Evolutionary conservation across 1,140 invertebrate species (phyloP).

Genomic region (Tyrophagus putrescentiae): DNA sequence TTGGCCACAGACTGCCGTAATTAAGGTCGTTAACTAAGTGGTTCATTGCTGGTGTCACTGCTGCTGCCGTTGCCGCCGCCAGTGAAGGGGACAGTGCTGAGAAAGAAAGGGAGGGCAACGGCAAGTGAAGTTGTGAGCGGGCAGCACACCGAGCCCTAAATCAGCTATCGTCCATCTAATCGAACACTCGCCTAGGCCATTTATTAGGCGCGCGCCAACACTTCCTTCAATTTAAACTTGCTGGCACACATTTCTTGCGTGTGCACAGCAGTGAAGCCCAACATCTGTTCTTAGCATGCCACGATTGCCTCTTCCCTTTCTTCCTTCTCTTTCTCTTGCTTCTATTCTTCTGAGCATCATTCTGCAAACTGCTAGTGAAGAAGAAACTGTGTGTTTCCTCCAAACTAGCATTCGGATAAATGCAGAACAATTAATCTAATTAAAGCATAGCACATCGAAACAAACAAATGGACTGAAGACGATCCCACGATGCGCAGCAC

Average conservation of each 20-base stretch:
- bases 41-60: slow-evolving; percentile 15
- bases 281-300: slow-evolving; percentile 1
- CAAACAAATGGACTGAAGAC: neutral
- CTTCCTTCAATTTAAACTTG: slow-evolving; percentile 7
- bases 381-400: no score
- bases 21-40: slow-evolving; percentile 13
- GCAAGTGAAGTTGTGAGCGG: no score
- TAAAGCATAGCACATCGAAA: neutral
- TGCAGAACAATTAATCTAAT: slow-evolving; percentile 14
- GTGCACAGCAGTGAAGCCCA: neutral
- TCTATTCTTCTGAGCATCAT: no score
- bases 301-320: no score
- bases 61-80: neutral
- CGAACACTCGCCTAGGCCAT: no score
- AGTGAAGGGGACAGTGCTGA: neutral
- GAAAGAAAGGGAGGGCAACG: no score
- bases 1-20: neutral
- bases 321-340: no score
- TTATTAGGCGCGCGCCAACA: neutral
- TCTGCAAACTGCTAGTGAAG: no score
- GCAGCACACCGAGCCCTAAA: neutral
- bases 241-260: neutral
- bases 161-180: neutral
- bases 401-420: no score
- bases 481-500: no score